Conservation (phyloP, 1,140 invertebrate genomes). For the Pogonus chalceus region DNA sequence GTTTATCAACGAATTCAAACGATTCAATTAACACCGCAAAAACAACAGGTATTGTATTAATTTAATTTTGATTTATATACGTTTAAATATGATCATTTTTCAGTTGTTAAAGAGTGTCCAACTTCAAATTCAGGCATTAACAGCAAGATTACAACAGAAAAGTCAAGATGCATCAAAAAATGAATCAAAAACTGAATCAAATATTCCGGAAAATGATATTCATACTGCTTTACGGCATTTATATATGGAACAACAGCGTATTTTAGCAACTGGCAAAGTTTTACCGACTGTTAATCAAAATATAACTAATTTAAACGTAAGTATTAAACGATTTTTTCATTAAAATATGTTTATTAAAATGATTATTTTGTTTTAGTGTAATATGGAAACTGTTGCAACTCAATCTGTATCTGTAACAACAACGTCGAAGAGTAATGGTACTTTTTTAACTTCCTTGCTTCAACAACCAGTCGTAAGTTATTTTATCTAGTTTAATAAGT, state of each 20-base stretch:
- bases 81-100: constrained; percentile 14
- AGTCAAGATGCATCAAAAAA: constrained; percentile 25
- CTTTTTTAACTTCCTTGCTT: background rate
- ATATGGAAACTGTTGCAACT: background rate
- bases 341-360: background rate
- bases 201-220: constrained; percentile 30
- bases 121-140: constrained; percentile 46
- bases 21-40: constrained; percentile 48
- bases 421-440: background rate
- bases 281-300: constrained; percentile 38
- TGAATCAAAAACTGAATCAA: constrained; percentile 25
- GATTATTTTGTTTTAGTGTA: background rate
- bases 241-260: constrained; percentile 50
- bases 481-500: background rate
- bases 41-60: constrained; percentile 38
- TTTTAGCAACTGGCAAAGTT: constrained; percentile 49
- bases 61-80: constrained; percentile 3
- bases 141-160: constrained; percentile 35
- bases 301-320: background rate
- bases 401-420: background rate
- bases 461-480: background rate
- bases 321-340: background rate
- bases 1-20: constrained; percentile 39
- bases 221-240: constrained; percentile 42
- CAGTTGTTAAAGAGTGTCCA: constrained; percentile 48